Base-by-base conservation (phyloP, 1,140 invertebrate species). In the Penaeus japonicus region DNA sequence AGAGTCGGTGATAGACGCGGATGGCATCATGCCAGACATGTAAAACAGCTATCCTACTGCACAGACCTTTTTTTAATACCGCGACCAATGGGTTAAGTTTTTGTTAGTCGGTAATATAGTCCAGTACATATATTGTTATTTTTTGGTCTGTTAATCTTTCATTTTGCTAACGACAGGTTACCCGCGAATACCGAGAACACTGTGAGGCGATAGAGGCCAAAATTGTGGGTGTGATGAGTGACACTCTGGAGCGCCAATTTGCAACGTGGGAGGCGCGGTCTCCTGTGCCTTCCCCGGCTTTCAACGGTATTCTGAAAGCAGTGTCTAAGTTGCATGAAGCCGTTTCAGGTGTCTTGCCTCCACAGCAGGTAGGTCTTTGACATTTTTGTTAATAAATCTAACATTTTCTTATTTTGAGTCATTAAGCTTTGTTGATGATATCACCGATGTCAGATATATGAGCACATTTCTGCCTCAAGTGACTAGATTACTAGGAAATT, bases 271-370 rank as follows among this genome's bases (percentile, higher is more conserved):
- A 98, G 92, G 97, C 98, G 0, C 96, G 97, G 91, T 97, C 98
- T 32, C 98, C 98, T 2, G 96, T 99, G 90, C 98, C 98, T 53
- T 99, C 98, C 2, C 95, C 96, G 91, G 95, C 96, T 91, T 99
- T 99, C 93, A 95, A 97, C 89, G 96, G 96, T 93, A 97, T 99
- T 91, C 98, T 97, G 81, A 96, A 96, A 92, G 97, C 98, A 92
- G 94, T 99, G 92, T 95, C 96, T 5, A 98, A 98, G 93, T 93
- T 99, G 81, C 97, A 99, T 92, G 97, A 99, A 93, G 97, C 97
- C 32, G 95, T 99, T 80, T 95, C 95, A 79, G 94, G 95, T 89
- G 95, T 97, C 91, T 93, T 98, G 87, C 96, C 96, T 12, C 92
- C 94, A 85, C 93, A 94, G 79, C 96, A 97, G 93, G 95, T 95